phyloP scores from a whole-genome alignment of 2,797 vertebrate species.

The Varecia variegata region DNA sequence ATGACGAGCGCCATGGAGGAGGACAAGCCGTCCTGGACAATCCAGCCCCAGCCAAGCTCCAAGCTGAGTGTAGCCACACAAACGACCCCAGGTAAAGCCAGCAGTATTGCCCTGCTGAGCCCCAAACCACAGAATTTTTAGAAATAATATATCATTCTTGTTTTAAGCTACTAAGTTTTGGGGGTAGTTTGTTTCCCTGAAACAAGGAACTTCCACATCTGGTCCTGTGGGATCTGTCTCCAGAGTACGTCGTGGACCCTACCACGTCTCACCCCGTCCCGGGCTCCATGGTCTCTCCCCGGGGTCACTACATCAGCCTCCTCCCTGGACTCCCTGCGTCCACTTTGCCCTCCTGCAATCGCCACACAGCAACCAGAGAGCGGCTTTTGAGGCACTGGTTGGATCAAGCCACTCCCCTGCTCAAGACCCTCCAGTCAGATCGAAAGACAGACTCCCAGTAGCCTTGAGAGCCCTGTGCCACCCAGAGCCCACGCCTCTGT shows the following conservation, averaged over 20 bases:
- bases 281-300: neutral
- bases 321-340: neutral
- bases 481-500: too few relatives aligned
- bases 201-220: neutral
- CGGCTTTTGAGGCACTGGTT: neutral
- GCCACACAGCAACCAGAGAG: neutral
- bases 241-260: neutral
- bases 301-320: neutral
- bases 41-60: neutral
- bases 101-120: neutral
- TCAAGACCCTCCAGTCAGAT: neutral
- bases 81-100: neutral
- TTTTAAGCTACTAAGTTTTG: neutral
- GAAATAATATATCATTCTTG: neutral
- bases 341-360: neutral
- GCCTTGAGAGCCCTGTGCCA: neutral
- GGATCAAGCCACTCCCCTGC: too few relatives aligned
- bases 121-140: neutral
- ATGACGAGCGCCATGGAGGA: neutral
- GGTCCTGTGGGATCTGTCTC: neutral
- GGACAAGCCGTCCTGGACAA: neutral
- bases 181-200: neutral
- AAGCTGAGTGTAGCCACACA: neutral
- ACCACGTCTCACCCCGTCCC: neutral
- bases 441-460: neutral